phyloP scores from a whole-genome alignment of 2,888 invertebrate genomes.

The Gymnosoma rotundatum region DNA sequence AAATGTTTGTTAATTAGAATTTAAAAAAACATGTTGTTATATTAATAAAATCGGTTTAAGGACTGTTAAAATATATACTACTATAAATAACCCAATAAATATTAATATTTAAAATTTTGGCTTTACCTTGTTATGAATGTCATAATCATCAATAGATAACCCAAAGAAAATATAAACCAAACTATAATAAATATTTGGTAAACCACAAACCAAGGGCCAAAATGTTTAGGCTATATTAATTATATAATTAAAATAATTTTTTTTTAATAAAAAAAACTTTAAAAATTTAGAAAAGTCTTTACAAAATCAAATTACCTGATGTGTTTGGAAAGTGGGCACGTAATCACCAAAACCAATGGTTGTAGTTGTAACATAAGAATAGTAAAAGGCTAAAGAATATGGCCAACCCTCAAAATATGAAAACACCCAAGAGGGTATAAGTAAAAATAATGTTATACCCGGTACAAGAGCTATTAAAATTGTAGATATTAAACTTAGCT shows the following conservation, averaged over 20 bases:
- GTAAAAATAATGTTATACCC: slow-evolving; percentile 92
- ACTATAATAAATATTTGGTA: slow-evolving; percentile 92
- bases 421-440: slow-evolving; percentile 92
- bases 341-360: slow-evolving; percentile 97
- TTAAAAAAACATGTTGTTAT: background rate
- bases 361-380: slow-evolving; percentile 92
- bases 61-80: too few relatives aligned
- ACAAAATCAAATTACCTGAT: slow-evolving; percentile 75
- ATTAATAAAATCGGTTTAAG: too few relatives aligned
- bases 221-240: slow-evolving; percentile 78
- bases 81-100: background rate
- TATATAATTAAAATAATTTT: background rate
- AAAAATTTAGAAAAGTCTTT: background rate
- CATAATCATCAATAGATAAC: slow-evolving; percentile 94
- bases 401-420: slow-evolving; percentile 93
- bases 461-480: slow-evolving; percentile 93
- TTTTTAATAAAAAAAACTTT: background rate
- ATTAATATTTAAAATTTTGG: slow-evolving; percentile 3
- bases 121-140: slow-evolving; percentile 88
- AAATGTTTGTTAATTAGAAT: too few relatives aligned
- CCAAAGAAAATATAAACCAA: slow-evolving; percentile 96
- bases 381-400: slow-evolving; percentile 92
- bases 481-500: slow-evolving; percentile 89
- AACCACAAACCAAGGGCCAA: slow-evolving; percentile 85
- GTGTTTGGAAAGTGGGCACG: slow-evolving; percentile 86